Evolutionary conservation across 2,797 vertebrate species (phyloP), one percentile per base, ranked within the genome.

Genomic region (Holocentrus rufus): DNA sequence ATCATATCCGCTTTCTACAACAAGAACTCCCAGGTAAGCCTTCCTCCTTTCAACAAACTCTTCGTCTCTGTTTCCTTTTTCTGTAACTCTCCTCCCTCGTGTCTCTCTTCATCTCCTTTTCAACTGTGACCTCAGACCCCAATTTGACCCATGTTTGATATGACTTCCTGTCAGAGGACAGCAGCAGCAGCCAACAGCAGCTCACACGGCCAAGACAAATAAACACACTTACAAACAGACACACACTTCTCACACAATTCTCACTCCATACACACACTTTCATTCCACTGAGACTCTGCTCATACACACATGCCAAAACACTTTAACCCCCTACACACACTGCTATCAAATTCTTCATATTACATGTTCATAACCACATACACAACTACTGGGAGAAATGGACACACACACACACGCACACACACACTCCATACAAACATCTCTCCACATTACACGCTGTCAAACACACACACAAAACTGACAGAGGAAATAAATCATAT

Each of bases 121-220:
- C 76, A 75, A 61, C 74, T 65, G 34, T 74, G 66, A 77, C 63
- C 63, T 83, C 36, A 69, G 75, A 79, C 47, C 68, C 50, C 3
- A 20, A 15, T 27, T 5, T 13, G 70, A 79, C 76, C 63, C 52
- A 3, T 22, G 68, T 70, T 81, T 72, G 74, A 77, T 69, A 54
- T 10, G 49, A 88, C 78, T 89, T 90, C 86, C 86, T 90, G 84
- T 65, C 69, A 54, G 58, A 77, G 0, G 15, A 65, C 42, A 68
- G 62, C 72, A 66, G 77, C 62, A 58, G 77, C 62, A 58, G 77
- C 79, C 71, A 80, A 63, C 9, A 71, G 74, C 61, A 54, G 69
- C 52, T 59, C n/a, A 65, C 30, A 11, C 53, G 63, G 85, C 85
- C 86, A 85, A 87, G 68, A 85, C 54, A 69, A 85, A 84, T 50